phyloP scores from a whole-genome alignment of 2,797 vertebrate species.

The Geotrypetes seraphini region DNA sequence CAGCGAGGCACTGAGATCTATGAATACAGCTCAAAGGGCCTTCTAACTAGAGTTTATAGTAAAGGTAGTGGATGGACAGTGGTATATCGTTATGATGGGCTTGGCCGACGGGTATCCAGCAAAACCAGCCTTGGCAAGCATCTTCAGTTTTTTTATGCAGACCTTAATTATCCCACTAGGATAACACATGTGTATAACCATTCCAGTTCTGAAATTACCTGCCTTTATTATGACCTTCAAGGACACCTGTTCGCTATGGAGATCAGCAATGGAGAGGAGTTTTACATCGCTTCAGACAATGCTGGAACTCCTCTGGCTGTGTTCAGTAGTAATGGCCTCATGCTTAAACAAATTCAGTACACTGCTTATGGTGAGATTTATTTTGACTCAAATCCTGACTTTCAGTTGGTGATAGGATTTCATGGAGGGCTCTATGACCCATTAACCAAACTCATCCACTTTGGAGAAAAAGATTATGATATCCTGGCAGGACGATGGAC shows the following conservation, averaged over 20 bases:
- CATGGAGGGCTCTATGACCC: conserved; percentile 92
- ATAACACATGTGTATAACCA: conserved; percentile 97
- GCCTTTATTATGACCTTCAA: conserved; percentile 94
- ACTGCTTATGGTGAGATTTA: conserved; percentile 95
- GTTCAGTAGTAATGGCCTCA: conserved; percentile 90
- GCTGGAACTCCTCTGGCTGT: conserved; percentile 88
- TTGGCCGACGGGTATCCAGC: conserved; percentile 83
- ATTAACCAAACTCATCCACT: conserved; percentile 90
- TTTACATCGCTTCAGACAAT: conserved; percentile 94
- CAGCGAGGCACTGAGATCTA: conserved; percentile 91
- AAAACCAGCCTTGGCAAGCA: conserved; percentile 88
- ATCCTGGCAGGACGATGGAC: conserved; percentile 95
- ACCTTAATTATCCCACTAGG: conserved; percentile 84
- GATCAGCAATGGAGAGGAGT: conserved; percentile 93
- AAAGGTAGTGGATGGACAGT: conserved; percentile 91
- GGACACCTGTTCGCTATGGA: conserved; percentile 97
- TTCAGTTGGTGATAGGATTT: conserved; percentile 92
- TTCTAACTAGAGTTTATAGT: conserved; percentile 87
- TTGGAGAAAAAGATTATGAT: conserved; percentile 91
- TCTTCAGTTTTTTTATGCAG: conserved; percentile 94
- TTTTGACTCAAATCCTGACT: conserved; percentile 93
- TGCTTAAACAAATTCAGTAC: conserved; percentile 96
- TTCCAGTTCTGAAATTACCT: conserved; percentile 93
- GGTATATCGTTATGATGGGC: conserved; percentile 89
- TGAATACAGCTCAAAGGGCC: conserved; percentile 94